phyloP scores from a whole-genome alignment of 2,888 invertebrate genomes.

The Pomacea canaliculata region DNA sequence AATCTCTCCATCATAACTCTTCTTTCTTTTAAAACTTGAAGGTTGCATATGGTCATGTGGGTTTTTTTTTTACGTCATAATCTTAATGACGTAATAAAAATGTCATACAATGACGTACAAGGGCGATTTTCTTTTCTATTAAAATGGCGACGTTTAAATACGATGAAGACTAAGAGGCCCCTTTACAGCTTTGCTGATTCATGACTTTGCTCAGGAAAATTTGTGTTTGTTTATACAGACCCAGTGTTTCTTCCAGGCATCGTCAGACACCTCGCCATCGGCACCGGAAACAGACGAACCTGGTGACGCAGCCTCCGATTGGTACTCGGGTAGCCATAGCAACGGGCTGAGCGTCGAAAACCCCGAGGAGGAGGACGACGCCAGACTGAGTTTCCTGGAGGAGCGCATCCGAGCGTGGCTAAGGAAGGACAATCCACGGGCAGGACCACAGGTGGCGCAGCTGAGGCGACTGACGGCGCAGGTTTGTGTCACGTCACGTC shows the following conservation, averaged over 20 bases:
- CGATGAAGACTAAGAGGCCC: too few species aligned
- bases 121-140: too few species aligned
- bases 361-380: conserved; percentile 50
- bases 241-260: conserved; percentile 16
- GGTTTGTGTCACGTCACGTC: conserved; percentile 32
- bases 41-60: too few species aligned
- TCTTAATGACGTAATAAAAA: too few species aligned
- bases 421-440: conserved; percentile 47
- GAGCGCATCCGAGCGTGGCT: conserved; percentile 58
- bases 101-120: too few species aligned
- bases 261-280: conserved; percentile 10
- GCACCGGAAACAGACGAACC: conserved; percentile 29
- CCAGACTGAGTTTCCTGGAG: conserved; percentile 53
- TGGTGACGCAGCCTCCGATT: conserved; percentile 8
- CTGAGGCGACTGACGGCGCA: conserved; percentile 46
- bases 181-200: too few species aligned
- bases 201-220: background rate
- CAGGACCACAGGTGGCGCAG: conserved; percentile 49
- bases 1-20: too few species aligned
- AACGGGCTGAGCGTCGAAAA: conserved; percentile 28
- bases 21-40: too few species aligned
- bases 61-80: too few species aligned
- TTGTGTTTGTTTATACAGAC: background rate
- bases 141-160: too few species aligned
- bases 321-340: conserved; percentile 8